phyloP scores from a whole-genome alignment of 2,888 invertebrate genomes.

The Sesia bembeciformis region DNA sequence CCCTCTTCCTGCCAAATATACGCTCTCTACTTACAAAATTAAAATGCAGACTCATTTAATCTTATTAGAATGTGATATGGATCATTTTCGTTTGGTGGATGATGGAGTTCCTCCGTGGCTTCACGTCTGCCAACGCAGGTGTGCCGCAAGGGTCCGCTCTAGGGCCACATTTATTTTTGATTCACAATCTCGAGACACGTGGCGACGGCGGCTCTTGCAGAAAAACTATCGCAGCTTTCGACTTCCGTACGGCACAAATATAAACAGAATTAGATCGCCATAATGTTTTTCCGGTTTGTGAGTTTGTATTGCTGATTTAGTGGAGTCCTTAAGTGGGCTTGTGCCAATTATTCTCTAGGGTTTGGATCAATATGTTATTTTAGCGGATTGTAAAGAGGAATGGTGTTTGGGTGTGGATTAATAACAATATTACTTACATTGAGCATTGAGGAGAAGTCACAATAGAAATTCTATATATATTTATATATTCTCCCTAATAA shows the following conservation, averaged over 20 bases:
- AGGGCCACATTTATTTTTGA: constrained; percentile 63
- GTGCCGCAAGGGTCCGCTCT: constrained; percentile 58
- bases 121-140: constrained; percentile 48
- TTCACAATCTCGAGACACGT: constrained; percentile 64
- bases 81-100: constrained; percentile 14
- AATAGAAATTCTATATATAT: too few species aligned
- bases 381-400: background rate
- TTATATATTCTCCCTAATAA: too few species aligned
- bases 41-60: constrained; percentile 11
- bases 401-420: background rate
- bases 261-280: constrained; percentile 66
- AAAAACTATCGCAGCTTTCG: constrained; percentile 58
- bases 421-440: background rate
- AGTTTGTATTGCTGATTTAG: constrained; percentile 47
- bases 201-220: constrained; percentile 55
- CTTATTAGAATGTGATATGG: constrained; percentile 29
- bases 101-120: constrained; percentile 3
- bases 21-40: constrained; percentile 34
- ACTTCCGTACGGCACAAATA: constrained; percentile 65
- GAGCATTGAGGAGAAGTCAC: background rate
- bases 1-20: constrained; percentile 73
- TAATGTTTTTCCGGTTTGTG: constrained; percentile 69
- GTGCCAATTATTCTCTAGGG: constrained; percentile 34
- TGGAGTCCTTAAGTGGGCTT: constrained; percentile 45
- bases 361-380: constrained; percentile 5